Evolutionary conservation across 92 coral and sea anemone species (phyloP), one percentile per base, ranked within the genome.

Genomic region (Pocillopora meandrina): DNA sequence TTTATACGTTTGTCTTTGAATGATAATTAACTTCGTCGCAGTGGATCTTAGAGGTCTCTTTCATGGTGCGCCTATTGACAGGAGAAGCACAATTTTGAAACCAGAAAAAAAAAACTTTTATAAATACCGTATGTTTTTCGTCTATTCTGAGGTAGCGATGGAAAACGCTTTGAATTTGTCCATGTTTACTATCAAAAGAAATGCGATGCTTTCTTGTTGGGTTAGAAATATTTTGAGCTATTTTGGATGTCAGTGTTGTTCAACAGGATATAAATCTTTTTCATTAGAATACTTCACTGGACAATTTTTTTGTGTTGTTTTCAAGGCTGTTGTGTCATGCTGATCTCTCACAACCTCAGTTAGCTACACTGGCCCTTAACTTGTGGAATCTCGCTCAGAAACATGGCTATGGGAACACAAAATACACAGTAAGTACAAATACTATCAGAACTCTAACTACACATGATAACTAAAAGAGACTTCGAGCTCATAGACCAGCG

Each of bases 301-400:
- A 57, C 7, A 10, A 18, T 68, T 67, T 17, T 56, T 62, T 0
- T 60, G 13, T 90, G 2, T 70, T 72, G 65, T 23, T 11, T 73
- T 65, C 35, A 69, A 93, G 96, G 82, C 72, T 96, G 66, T 56
- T 96, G 20, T 90, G 95, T 63, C 95, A 92, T 88, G 99, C 95
- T 1, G 99, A 96, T 71, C 62, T 96, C 14, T 64, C 90, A 23
- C 87, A 88, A 42, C 86, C 95, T 69, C 92, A 89, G 68, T 72
- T 96, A 73, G 92, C 89, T 17, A 81, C 84, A 7, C 84, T 96
- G 75, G 98, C 98, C 20, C 90, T 90, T 42, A 94, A 96, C 73
- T 61, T 96, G 65, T 96, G 99, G 99, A 94, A 95, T 69, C 92
- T 96, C 17, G 93, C 98, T 3, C 99, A 95, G 83, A 96, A 96